Conservation (phyloP, 2,797 vertebrate genomes). For the Betta splendens region DNA sequence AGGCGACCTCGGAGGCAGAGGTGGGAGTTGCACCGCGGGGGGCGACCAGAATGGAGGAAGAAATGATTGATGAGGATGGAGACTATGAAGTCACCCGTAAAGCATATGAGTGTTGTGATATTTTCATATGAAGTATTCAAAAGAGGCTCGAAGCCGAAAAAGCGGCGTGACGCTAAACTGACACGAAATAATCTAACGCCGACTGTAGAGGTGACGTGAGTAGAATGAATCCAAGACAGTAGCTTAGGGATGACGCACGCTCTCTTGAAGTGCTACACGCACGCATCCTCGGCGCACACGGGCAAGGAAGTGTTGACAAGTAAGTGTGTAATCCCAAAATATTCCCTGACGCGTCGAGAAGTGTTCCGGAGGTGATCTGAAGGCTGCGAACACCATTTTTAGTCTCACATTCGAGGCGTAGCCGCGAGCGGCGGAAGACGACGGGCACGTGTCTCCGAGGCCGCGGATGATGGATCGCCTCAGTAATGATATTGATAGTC, state of each 20-base stretch:
- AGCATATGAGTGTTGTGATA: conserved; percentile 1
- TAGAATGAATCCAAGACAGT: background rate
- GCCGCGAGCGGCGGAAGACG: conserved; percentile 29
- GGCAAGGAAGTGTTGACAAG: conserved; percentile 9
- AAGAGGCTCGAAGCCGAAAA: background rate
- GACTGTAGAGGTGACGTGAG: background rate
- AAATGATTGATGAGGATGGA: conserved; percentile 44
- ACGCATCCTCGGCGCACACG: background rate
- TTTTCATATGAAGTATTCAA: conserved; percentile 4
- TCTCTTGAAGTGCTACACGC: background rate
- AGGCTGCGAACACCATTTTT: conserved; percentile 50
- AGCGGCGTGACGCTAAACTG: background rate
- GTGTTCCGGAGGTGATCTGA: conserved; percentile 34
- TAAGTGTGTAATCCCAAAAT: conserved; percentile 6
- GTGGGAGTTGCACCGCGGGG: conserved; percentile 60
- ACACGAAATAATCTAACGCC: background rate
- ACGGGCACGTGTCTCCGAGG: conserved; percentile 40
- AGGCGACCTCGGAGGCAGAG: conserved; percentile 53
- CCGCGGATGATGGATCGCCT: conserved; percentile 56
- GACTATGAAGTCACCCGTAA: conserved; percentile 28
- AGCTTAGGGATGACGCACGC: background rate
- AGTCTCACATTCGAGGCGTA: conserved; percentile 38
- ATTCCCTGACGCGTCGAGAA: conserved; percentile 13
- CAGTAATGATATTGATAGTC: conserved; percentile 62
- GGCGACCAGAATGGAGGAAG: conserved; percentile 17